Percentiles rank a stretch among this genome's conserved stretches.
These are phyloP conservation scores for Sisyra nigra DNA, from an alignment of 2,888 invertebrate species.

Conservation along the genomic window DNA sequence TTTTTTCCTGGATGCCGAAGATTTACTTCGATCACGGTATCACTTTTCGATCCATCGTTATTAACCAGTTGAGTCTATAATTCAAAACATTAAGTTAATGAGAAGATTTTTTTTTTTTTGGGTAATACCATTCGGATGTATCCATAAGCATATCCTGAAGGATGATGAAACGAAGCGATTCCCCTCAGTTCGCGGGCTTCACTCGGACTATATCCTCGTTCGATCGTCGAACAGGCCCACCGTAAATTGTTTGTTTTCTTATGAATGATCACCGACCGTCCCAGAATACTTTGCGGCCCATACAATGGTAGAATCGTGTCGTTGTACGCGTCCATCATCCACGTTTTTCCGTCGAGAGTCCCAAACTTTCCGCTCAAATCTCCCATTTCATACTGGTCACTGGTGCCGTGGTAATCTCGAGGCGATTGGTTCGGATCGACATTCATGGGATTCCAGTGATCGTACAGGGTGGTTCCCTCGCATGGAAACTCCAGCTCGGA, in stretches of 20 bases:
- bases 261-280: conserved; percentile 74
- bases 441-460: conserved; percentile 73
- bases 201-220: conserved; percentile 73
- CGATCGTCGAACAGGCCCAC: conserved; percentile 75
- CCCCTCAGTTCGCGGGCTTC: conserved; percentile 75
- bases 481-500: conserved; percentile 76
- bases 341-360: conserved; percentile 44
- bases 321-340: conserved; percentile 44
- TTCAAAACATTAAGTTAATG: conserved; percentile 9
- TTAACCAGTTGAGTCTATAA: conserved; percentile 71
- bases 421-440: conserved; percentile 48
- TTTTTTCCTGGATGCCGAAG: conserved; percentile 73
- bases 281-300: conserved; percentile 66
- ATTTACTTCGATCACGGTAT: conserved; percentile 81
- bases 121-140: conserved; percentile 59
- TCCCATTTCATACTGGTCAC: conserved; percentile 76
- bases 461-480: conserved; percentile 64
- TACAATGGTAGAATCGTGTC: conserved; percentile 70
- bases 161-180: conserved; percentile 85
- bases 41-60: conserved; percentile 70
- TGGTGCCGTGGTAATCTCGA: conserved; percentile 41
- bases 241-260: conserved; percentile 46
- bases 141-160: conserved; percentile 68
- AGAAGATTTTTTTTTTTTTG: neutral
- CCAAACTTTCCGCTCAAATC: conserved; percentile 81